Evolutionary conservation across 2,888 invertebrate genomes (phyloP).

Genomic region (Chamaedrilus cognettii): DNA sequence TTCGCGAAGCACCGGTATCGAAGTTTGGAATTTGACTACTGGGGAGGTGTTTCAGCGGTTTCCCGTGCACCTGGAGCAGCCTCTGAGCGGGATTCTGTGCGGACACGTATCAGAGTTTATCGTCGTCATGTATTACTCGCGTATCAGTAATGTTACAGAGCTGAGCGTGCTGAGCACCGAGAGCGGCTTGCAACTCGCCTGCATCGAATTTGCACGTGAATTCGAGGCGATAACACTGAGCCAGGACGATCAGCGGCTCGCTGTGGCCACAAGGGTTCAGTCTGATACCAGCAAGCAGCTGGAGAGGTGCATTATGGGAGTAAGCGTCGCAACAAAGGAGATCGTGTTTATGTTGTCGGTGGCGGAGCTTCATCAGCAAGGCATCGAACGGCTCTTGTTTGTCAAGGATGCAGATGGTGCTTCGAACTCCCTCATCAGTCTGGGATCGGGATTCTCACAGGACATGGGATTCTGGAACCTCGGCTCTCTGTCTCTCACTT

Average conservation of each 20-base stretch:
- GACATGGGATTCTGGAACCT: not conserved
- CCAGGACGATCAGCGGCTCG: slow-evolving; percentile 20
- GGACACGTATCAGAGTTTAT: slow-evolving; percentile 27
- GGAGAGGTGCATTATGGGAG: slow-evolving; percentile 26
- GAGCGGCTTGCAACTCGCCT: slow-evolving; percentile 29
- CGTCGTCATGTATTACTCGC: slow-evolving; percentile 34
- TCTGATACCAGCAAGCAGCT: not conserved
- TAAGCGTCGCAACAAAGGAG: slow-evolving; percentile 25
- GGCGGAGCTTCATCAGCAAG: not conserved
- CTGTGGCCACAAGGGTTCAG: slow-evolving; percentile 22
- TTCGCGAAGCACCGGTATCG: slow-evolving; percentile 7
- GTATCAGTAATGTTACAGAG: slow-evolving; percentile 32
- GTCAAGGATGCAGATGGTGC: not conserved
- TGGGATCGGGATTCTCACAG: not conserved
- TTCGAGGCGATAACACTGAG: slow-evolving; percentile 30
- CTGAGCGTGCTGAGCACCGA: slow-evolving; percentile 32
- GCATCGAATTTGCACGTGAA: slow-evolving; percentile 20
- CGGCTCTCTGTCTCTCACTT: not conserved
- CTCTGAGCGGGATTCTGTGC: slow-evolving; percentile 17
- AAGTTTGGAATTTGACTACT: slow-evolving; percentile 24
- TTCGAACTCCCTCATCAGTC: not conserved
- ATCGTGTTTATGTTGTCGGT: slow-evolving; percentile 12
- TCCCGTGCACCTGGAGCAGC: slow-evolving; percentile 23
- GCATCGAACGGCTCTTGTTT: not conserved
- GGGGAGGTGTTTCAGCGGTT: slow-evolving; percentile 28